Evolutionary conservation across 2,888 invertebrate species (phyloP), one percentile per base, ranked within the genome.

Genomic region (Candidula unifasciata): DNA sequence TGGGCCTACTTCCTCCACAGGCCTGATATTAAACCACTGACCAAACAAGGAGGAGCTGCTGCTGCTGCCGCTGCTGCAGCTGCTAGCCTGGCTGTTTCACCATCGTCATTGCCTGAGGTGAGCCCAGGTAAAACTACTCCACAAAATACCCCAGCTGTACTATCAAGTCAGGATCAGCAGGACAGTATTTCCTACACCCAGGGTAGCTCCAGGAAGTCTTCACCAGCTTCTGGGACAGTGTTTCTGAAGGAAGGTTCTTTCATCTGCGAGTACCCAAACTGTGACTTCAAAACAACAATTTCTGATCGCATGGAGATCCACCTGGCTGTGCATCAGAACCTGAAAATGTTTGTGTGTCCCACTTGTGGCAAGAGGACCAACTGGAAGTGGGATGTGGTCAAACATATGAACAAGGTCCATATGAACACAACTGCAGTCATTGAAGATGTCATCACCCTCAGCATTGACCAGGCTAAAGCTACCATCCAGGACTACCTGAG

Each of bases 301-400:
- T 90, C 91, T n/a, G 91, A 92, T 27, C 91, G 92, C 80, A 89
- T 93, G 85, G 91, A 91, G 82, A 87, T 89, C 27, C 93, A 93
- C 87, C 89, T 93, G 80, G 91, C 91, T 27, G 91, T 91, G 5
- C 93, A 93, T 81, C 90, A 90, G 77, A 93, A 93, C 82, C 87
- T 93, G 44, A 92, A 92, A 86, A 88, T 90, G 66, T 93, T 91
- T 85, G 91, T 91, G 88, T 93, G 93, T 86, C 90, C 92, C 8
- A 86, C 90, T 21, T 93, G 93, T 89, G 93, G 93, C 3, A 89
- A 91, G 54, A 85, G 93, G 52, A 91, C 92, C 74, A 93, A 93
- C 88, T 93, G 92, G 93, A 91, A 91, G 80, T 93, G 93, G 92
- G 93, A 93, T 85, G 90, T 93, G 18, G 89, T 91, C 10, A 93